Evolutionary conservation across 2,797 vertebrate species (phyloP), one percentile per base, ranked within the genome.

Genomic region (Lates japonicus): DNA sequence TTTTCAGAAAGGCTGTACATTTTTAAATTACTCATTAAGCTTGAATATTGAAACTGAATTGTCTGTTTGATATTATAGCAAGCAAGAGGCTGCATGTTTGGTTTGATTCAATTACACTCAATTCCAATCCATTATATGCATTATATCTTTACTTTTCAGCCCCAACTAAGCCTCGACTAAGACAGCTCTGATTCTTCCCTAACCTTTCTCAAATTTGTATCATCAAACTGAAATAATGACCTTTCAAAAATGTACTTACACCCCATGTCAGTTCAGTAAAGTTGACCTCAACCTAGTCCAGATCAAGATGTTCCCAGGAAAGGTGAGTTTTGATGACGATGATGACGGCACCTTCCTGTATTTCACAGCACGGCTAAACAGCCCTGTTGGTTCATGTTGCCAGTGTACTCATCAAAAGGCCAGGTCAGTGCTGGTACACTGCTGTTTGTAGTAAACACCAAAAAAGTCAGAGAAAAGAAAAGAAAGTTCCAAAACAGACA

Each of bases 371-470:
- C 44, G 6, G 51, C 57, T 46, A 67, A 77, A 82, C 79, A 81
- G 75, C 80, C 62, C 78, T 59, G 78, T 41, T 73, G 84, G 83
- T 72, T 88, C 57, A 44, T 90, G 90, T 91, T 91, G 83, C 84
- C 82, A 70, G 77, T 87, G 91, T 89, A 71, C 82, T 87, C 57
- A 62, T 77, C 62, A 61, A 91, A 93, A 90, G 86, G 86, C 78
- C 69, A 76, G 80, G 86, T 83, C 66, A 83, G 84, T 87, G 81
- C 84, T 81, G 92, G 90, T 87, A 92, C 74, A 54, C 22, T 3
- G 58, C 52, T 95, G 93, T 96, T 96, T 94, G 87, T 87, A 91
- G 91, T 94, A 94, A 95, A 96, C 93, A 95, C 7, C n/a, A 51
- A 83, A 76, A 29, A 82, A 85, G 74, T 67, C 67, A 79, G 58